Percentiles rank a stretch among this genome's conserved stretches.
Evolutionary conservation across 2,113 vertebrate species (phyloP).

Genomic region (Apistogramma diplotaenia): DNA sequence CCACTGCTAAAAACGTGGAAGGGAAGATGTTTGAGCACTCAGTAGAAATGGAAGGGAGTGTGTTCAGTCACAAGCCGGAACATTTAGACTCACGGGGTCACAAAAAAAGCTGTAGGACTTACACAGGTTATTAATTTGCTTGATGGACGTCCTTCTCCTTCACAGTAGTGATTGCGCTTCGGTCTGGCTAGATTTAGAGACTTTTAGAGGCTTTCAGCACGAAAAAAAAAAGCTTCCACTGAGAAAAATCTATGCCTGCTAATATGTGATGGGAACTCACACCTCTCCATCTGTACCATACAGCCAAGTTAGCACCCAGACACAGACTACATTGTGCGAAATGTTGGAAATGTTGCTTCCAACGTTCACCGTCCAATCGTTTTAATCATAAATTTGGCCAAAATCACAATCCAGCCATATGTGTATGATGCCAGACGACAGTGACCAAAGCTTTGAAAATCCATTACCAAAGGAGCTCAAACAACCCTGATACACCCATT

Average conservation of each 20-base stretch:
- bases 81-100: background rate
- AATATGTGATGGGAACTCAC: background rate
- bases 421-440: background rate
- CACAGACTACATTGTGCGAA: background rate
- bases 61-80: background rate
- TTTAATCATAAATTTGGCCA: background rate
- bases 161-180: background rate
- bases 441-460: background rate
- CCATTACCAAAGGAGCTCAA: background rate
- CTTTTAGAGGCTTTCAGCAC: background rate
- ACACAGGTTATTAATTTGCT: background rate
- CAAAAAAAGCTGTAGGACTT: background rate
- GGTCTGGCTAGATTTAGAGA: background rate
- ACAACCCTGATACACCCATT: background rate
- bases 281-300: background rate
- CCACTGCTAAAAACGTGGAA: accelerated
- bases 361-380: background rate
- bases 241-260: background rate
- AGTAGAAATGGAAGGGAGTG: background rate
- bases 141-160: background rate
- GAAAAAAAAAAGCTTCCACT: background rate
- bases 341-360: background rate
- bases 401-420: background rate
- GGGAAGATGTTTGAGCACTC: background rate
- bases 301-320: background rate